Evolutionary conservation across 2,113 vertebrate species (phyloP).

Genomic region (Danio rerio): GRCz12tu NC_133190.1:51506001-51506500

Average conservation of each 20-base stretch:
- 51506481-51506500: constrained; percentile 15
- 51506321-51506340: constrained; percentile 32
- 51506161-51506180: too few species aligned
- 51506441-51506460: constrained; percentile 31
- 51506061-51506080: too few species aligned
- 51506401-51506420: constrained; percentile 45
- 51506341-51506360: constrained; percentile 24
- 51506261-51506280: constrained; percentile 76
- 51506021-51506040: too few species aligned
- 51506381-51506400: constrained; percentile 27
- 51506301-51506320: constrained; percentile 45
- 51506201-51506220: constrained; percentile 76
- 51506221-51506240: constrained; percentile 81
- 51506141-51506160: too few species aligned
- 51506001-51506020: too few species aligned
- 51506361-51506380: constrained; percentile 48
- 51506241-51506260: constrained; percentile 79
- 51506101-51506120: too few species aligned
- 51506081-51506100: too few species aligned
- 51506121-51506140: too few species aligned
- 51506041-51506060: too few species aligned
- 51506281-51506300: constrained; percentile 52
- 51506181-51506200: constrained; percentile 51
- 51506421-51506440: constrained; percentile 46
- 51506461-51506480: constrained; percentile 23